Evolutionary conservation across 2,113 vertebrate species (phyloP), one percentile per base, ranked within the genome.

Genomic region (Gadus chalcogrammus): DNA sequence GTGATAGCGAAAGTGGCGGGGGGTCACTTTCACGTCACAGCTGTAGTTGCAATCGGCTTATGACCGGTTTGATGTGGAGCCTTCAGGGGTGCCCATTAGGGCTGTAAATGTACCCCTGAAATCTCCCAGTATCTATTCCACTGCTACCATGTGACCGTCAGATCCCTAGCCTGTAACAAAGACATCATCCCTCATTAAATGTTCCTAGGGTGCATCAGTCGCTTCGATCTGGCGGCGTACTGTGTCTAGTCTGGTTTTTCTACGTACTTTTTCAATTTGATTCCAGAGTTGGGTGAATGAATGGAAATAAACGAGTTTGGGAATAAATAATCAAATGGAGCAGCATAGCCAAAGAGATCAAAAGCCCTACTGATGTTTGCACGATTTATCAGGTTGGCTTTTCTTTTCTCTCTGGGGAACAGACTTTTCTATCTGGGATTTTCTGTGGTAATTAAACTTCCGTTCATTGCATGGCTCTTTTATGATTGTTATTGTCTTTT

Each of bases 121-220:
- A 60, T 12, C 31, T 17, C 64, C 52, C 61, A 18, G 15, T 8
- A 3, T 61, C 20, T 65, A 64, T 24, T 66, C 61, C 38, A n/a
- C 27, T 15, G 35, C 20, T 65, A 15, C 60, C 58, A 69, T 15
- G 73, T 22, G 65, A 20, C 67, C 15, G 62, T 55, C 63, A 56
- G 67, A 59, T 18, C 42, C 48, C 60, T 2, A 68, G 64, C 17
- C 18, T 66, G 3, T 64, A 18, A 75, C 73, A 73, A 71, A 80
- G 75, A 27, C 27, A 15, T 0, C 8, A 3, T 0, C 27, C 77
- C 81, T 84, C 70, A 79, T 82, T 83, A 87, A 74, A 79, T n/a
- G 69, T 20, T 67, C 53, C 52, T 42, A 11, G 4, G 72, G 35
- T 67, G 79, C 66, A 61, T 16, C 52, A 65, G 64, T 38, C 15